phyloP scores from a whole-genome alignment of 30 jellyfish, hydroid and myxozoan species.

The Mastigias papua region DNA sequence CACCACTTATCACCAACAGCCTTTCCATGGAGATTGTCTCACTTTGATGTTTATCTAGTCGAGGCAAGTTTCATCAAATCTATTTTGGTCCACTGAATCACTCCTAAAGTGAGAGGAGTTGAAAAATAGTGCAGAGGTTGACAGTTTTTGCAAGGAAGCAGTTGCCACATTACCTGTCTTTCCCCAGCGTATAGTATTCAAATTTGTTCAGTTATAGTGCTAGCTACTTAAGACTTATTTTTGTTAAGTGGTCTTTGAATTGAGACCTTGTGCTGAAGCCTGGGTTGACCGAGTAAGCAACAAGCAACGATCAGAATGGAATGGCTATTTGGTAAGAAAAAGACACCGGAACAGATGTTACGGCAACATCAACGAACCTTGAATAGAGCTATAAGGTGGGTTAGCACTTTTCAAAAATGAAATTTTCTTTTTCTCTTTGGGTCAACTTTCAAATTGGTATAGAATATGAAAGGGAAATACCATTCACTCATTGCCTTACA shows the following conservation, averaged over 20 bases:
- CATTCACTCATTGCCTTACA: too few species aligned
- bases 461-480: too few species aligned
- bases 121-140: not conserved
- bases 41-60: not conserved
- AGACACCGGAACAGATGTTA: conserved; percentile 97
- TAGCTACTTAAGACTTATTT: too few species aligned
- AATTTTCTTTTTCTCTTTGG: too few species aligned
- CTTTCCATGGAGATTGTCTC: not conserved
- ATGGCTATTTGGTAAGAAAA: conserved; percentile 91
- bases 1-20: not conserved
- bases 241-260: not conserved
- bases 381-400: conserved; percentile 85
- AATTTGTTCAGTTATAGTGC: not conserved
- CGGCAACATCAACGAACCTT: conserved; percentile 96
- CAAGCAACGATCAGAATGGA: conserved; percentile 65
- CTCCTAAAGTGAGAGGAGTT: conserved; percentile 43
- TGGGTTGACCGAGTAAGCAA: not conserved
- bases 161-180: too few species aligned
- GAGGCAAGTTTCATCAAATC: conserved; percentile 28
- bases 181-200: too few species aligned
- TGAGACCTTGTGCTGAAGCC: not conserved
- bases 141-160: too few species aligned
- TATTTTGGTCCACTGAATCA: conserved; percentile 37
- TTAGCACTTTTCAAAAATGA: not conserved
- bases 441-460: too few species aligned